A percentile compares a stretch with the other conserved stretches of the same genome.
phyloP scores from a whole-genome alignment of 2,797 vertebrate species.

The Nyctalus aviator region DNA sequence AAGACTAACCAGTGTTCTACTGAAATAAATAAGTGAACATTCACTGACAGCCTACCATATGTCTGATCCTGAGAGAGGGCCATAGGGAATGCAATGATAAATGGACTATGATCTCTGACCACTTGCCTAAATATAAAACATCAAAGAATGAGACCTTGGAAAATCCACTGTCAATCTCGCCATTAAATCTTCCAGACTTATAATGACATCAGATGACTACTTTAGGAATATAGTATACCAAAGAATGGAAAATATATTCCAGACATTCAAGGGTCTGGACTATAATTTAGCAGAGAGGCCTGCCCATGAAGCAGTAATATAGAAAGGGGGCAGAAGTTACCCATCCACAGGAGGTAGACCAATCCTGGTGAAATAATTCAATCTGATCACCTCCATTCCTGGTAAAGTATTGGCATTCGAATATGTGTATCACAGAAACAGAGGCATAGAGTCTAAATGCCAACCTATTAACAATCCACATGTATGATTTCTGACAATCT shows the following conservation, averaged over 20 bases:
- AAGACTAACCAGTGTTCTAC: background rate
- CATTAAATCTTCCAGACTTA: constrained; percentile 45
- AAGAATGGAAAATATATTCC: constrained; percentile 41
- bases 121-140: constrained; percentile 14
- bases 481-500: background rate
- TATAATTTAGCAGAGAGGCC: background rate
- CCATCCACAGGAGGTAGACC: background rate
- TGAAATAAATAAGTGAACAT: background rate
- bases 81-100: background rate
- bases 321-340: background rate
- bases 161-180: background rate
- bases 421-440: background rate
- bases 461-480: background rate
- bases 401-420: background rate
- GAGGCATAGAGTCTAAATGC: background rate
- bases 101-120: background rate
- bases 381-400: background rate
- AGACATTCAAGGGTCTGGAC: background rate
- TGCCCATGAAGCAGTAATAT: background rate
- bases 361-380: background rate
- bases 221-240: background rate
- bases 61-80: background rate
- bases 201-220: background rate
- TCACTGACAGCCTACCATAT: background rate
- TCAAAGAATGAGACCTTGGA: background rate